These are phyloP conservation scores for Hydractinia echinata DNA, from an alignment of 30 jellyfish, hydroid and myxozoan genomes.

Conservation along the genomic window DNA sequence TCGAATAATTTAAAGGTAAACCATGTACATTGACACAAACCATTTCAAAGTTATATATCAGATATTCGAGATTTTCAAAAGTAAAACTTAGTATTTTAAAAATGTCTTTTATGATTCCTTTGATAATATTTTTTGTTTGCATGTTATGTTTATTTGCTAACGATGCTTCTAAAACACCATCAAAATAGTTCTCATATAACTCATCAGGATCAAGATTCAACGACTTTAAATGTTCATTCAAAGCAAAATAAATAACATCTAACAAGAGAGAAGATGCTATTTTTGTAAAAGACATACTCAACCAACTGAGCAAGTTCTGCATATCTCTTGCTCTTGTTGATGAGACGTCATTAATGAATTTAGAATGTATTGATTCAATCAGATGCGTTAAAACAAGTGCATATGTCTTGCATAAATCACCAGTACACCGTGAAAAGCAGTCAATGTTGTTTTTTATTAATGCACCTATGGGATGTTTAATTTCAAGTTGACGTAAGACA, in stretches of 20 bases:
- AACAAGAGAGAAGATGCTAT: no score
- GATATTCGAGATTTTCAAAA: not conserved
- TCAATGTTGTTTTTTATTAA: conserved; percentile 1
- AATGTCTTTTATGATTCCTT: not conserved
- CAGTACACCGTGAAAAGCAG: not conserved
- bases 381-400: conserved; percentile 4
- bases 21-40: conserved; percentile 17
- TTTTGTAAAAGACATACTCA: no score
- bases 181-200: not conserved
- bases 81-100: not conserved
- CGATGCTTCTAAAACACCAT: not conserved
- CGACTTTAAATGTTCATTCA: no score
- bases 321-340: no score
- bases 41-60: conserved; percentile 14
- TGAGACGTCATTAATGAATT: not conserved
- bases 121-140: not conserved
- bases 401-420: conserved; percentile 18
- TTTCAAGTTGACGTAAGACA: conserved; percentile 21
- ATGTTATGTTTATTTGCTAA: not conserved
- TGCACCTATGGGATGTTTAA: conserved; percentile 29
- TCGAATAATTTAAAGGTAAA: conserved; percentile 4
- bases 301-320: no score
- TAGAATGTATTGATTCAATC: not conserved
- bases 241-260: no score
- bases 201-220: no score